Base-by-base conservation (phyloP, 2,888 invertebrate genomes). In the Zeuzera pyrina region DNA sequence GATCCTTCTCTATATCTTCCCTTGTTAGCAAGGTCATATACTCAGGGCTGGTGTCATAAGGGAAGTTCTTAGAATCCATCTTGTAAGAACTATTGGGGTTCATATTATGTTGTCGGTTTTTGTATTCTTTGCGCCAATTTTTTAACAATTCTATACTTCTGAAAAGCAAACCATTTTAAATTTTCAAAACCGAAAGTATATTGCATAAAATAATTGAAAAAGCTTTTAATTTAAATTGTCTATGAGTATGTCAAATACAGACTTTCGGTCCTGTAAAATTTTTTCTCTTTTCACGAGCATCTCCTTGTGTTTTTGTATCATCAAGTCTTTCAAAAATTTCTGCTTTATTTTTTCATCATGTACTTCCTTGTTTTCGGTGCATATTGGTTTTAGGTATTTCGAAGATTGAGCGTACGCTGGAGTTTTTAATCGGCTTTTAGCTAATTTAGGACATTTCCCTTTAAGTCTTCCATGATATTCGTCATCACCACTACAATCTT, bases 231-330 rank as follows among this genome's bases (percentile, higher is more conserved):
- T n/a, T n/a, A n/a, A n/a, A n/a, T n/a, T n/a, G n/a, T n/a, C n/a
- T n/a, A n/a, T n/a, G n/a, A n/a, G n/a, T n/a, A n/a, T n/a, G n/a
- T n/a, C 11, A 25, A 5, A 10, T 22, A 49, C 73, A 70, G 65
- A 89, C 90, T 85, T 87, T 57, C 85, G 83, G 36, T 83, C 86
- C 50, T 90, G 89, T 31, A 90, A 52, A 39, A 85, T 79, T 45
- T 76, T 78, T 28, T 88, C 85, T 47, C 86, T 85, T 30, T 71
- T 76, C 3, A 52, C 69, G 26, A 89, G 52, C 38, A 88, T 53
- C 14, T 86, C 83, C 55, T 78, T 86, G 11, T 87, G 74, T 53
- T 86, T 87, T 38, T 78, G 78, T 37, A 87, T 48, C 59, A 87
- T 86, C 15, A 79, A 44, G 11, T 86, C 83, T 52, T 66, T 83